Conservation (phyloP, 2,113 vertebrate genomes). For the Vicugna pacos region DNA sequence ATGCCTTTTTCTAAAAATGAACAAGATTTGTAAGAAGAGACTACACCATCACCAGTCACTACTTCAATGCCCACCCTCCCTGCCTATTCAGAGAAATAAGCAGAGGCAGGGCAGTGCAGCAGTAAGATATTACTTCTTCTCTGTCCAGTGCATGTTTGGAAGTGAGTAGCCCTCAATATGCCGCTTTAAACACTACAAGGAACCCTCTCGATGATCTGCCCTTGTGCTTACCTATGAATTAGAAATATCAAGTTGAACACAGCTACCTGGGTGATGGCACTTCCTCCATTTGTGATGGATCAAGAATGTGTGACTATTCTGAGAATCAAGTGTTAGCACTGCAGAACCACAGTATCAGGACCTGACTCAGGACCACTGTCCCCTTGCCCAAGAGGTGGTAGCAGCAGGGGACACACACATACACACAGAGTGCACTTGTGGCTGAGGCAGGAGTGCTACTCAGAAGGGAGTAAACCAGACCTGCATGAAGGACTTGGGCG, state of each 20-base stretch:
- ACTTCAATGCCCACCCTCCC: not conserved
- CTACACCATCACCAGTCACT: not conserved
- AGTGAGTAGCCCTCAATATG: accelerated
- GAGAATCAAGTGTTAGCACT: not conserved
- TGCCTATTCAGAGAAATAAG: not conserved
- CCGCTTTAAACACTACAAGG: not conserved
- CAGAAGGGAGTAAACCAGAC: not conserved
- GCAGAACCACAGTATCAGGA: not conserved
- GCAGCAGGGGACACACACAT: not conserved
- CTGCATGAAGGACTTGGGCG: accelerated
- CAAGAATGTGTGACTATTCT: not conserved
- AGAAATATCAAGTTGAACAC: not conserved
- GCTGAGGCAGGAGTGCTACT: not conserved
- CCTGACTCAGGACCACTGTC: not conserved
- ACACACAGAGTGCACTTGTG: not conserved
- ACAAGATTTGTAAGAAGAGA: not conserved
- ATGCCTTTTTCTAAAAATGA: not conserved
- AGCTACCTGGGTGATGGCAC: not conserved
- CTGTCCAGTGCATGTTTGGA: not conserved
- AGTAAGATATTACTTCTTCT: not conserved
- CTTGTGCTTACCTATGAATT: not conserved
- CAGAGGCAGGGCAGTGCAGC: accelerated
- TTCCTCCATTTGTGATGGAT: not conserved
- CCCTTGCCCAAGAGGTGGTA: not conserved
- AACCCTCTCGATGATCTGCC: not conserved